Evolutionary conservation across 2,797 vertebrate species (phyloP).

Genomic region (Meda fulgida): DNA sequence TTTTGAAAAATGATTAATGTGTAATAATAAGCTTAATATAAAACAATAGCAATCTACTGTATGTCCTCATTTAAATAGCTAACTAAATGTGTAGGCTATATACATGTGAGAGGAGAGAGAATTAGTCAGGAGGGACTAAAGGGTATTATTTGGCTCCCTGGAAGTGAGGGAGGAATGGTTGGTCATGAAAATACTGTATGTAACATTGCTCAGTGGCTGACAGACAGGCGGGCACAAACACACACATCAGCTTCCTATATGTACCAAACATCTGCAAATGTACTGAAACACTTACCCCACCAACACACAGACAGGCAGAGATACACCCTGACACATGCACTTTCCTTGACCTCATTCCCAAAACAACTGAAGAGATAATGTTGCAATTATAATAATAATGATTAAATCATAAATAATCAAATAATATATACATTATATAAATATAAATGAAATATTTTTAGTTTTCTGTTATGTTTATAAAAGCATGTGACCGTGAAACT

Average conservation of each 20-base stretch:
- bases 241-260: not conserved
- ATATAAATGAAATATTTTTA: not conserved
- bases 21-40: too few relatives aligned
- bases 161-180: not conserved
- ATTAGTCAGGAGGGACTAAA: not conserved
- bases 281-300: not conserved
- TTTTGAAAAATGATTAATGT: not conserved
- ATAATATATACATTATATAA: not conserved
- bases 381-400: not conserved
- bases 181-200: constrained; percentile 11
- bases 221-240: constrained; percentile 23
- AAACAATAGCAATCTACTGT: not conserved
- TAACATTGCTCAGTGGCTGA: constrained; percentile 33
- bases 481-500: not conserved
- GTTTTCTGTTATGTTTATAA: not conserved
- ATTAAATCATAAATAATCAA: not conserved
- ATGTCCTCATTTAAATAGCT: constrained; percentile 2
- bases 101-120: not conserved
- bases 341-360: constrained; percentile 3
- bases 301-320: constrained; percentile 7
- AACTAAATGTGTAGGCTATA: not conserved
- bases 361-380: constrained; percentile 2
- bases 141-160: not conserved
- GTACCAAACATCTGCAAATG: constrained; percentile 35
- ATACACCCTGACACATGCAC: constrained; percentile 12